A percentile compares a stretch with the other conserved stretches of the same genome.
Evolutionary conservation across 1,140 invertebrate species (phyloP).

Genomic region (Drepana arcuata): DNA sequence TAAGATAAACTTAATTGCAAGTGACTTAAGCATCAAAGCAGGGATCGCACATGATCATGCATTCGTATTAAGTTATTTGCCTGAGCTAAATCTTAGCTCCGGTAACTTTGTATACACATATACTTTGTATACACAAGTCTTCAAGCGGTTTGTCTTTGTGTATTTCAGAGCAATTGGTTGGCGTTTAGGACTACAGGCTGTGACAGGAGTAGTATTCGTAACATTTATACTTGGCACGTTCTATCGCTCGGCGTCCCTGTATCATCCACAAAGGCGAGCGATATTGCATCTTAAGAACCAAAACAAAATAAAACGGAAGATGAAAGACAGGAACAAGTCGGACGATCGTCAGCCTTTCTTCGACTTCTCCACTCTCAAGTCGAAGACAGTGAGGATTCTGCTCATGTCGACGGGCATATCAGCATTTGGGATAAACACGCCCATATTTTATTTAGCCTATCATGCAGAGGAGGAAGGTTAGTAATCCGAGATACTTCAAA

Average conservation of each 20-base stretch:
- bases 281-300: constrained; percentile 94
- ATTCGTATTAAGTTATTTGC: too few species aligned
- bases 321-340: constrained; percentile 81
- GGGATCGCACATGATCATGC: too few species aligned
- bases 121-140: too few species aligned
- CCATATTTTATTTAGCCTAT: constrained; percentile 88
- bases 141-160: not conserved
- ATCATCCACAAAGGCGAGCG: constrained; percentile 90
- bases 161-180: constrained; percentile 86
- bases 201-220: constrained; percentile 86
- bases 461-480: constrained; percentile 82
- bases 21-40: too few species aligned
- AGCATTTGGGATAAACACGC: constrained; percentile 89
- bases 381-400: constrained; percentile 87
- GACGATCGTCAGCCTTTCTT: constrained; percentile 88
- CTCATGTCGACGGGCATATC: constrained; percentile 84
- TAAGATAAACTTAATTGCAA: too few species aligned
- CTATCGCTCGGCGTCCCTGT: constrained; percentile 90
- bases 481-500: too few species aligned
- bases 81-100: too few species aligned
- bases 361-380: constrained; percentile 87
- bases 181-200: constrained; percentile 87
- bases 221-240: constrained; percentile 91
- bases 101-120: too few species aligned
- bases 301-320: constrained; percentile 81